Base-by-base conservation (phyloP, 1,140 invertebrate genomes). In the Orius insidiosus region DNA sequence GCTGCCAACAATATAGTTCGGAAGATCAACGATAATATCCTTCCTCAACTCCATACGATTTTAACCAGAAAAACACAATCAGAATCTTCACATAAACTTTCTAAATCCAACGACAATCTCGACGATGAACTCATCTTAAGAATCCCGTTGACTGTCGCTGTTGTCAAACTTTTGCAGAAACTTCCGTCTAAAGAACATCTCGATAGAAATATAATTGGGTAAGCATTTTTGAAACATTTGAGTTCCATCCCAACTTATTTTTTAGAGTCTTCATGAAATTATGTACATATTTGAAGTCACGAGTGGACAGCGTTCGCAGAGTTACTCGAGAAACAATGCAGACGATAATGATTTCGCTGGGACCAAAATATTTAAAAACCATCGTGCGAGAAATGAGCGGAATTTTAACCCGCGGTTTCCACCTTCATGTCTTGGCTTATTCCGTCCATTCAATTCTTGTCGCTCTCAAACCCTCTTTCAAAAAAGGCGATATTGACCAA, bases 91-190 rank as follows among this genome's bases (percentile, higher is more conserved):
- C 51, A 48, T 42, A 55, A 52, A 16, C 19, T 44, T 43, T 72
- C 18, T 18, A 43, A 30, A 19, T 56, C 53, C 14, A 78, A 76
- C 36, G 88, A 93, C 60, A 93, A 93, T 59, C 85, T 1, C 84
- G 80, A 84, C 53, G 87, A 95, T 55, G 82, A 92, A 52, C 89
- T 96, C 58, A 78, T 96, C 52, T 64, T 87, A 46, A 69, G 86
- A 46, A 81, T 96, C 8, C 92, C 94, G 0, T 78, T 98, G 52
- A 88, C 89, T 1, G 62, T 96, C 33, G 89, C 93, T 1, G 69
- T 94, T 52, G 84, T 96, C 0, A 95, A 95, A 59, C 58, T 98
- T 14, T 59, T 98, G 8, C 85, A 95, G 56, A 80, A 81, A 54
- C 65, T 98, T 32, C 92, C 93, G 9, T 40, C 38, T 0, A 64